phyloP scores from a whole-genome alignment of 2,888 invertebrate species.

The Melanostoma scalare region DNA sequence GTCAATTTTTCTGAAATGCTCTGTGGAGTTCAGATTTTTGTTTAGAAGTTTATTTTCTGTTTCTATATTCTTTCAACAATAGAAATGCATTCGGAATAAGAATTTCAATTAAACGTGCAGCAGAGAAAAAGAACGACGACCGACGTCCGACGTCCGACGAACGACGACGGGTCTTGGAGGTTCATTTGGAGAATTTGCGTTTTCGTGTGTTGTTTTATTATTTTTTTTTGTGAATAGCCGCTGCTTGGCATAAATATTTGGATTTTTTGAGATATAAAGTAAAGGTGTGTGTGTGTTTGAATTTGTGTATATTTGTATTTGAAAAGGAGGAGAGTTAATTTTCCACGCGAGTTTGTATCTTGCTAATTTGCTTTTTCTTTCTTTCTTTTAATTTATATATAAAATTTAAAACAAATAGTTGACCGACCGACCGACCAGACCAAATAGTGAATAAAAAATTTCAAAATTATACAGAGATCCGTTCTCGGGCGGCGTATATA shows the following conservation, averaged over 20 bases:
- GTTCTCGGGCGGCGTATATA: too few relatives aligned
- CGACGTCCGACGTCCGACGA: neutral
- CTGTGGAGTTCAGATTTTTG: neutral
- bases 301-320: slow-evolving; percentile 24
- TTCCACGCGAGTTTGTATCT: slow-evolving; percentile 39
- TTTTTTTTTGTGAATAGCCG: slow-evolving; percentile 31
- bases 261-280: slow-evolving; percentile 21
- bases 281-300: slow-evolving; percentile 2
- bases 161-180: neutral
- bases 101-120: slow-evolving; percentile 38
- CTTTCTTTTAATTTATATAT: slow-evolving; percentile 10
- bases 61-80: neutral
- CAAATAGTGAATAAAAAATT: neutral
- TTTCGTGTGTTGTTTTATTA: slow-evolving; percentile 10
- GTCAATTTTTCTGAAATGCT: slow-evolving; percentile 15
- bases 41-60: neutral
- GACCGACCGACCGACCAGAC: neutral
- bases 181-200: slow-evolving; percentile 35
- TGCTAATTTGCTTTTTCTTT: slow-evolving; percentile 13
- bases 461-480: neutral
- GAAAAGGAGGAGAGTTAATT: slow-evolving; percentile 31
- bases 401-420: slow-evolving; percentile 2
- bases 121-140: slow-evolving; percentile 11
- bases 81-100: slow-evolving; percentile 27
- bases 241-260: slow-evolving; percentile 46